Conservation (phyloP, 2,888 invertebrate species). For the Leucania comma region DNA sequence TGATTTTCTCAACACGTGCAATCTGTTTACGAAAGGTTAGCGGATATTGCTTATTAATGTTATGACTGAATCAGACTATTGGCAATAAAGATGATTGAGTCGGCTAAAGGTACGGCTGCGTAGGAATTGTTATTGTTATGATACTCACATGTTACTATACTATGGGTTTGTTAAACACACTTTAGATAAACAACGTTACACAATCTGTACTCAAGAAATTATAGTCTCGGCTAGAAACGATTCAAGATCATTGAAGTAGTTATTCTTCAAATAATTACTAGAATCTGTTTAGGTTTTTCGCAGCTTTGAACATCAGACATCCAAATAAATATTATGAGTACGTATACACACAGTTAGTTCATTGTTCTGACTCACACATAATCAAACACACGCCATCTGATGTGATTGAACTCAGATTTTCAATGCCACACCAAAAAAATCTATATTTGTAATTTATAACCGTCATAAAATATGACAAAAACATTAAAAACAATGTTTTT, state of each 20-base stretch:
- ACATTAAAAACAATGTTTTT: constrained; percentile 55
- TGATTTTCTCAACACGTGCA: constrained; percentile 76
- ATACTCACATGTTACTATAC: constrained; percentile 28
- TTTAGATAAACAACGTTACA: constrained; percentile 20
- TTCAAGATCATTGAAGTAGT: constrained; percentile 28
- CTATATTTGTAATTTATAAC: constrained; percentile 58
- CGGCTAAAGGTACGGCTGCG: constrained; percentile 64
- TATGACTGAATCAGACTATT: constrained; percentile 83
- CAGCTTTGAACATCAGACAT: constrained; percentile 46
- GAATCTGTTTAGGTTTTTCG: constrained; percentile 39
- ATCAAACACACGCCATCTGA: constrained; percentile 43
- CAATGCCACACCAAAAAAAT: constrained; percentile 41
- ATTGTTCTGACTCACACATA: constrained; percentile 48
- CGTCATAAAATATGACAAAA: constrained; percentile 64
- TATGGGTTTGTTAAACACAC: neutral
- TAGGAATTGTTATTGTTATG: constrained; percentile 47
- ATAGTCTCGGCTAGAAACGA: constrained; percentile 4
- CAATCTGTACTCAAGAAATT: constrained; percentile 9
- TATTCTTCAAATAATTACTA: constrained; percentile 38
- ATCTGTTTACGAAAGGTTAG: constrained; percentile 82
- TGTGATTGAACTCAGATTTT: constrained; percentile 54
- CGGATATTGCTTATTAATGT: constrained; percentile 89
- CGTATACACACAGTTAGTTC: constrained; percentile 24
- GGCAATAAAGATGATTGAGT: constrained; percentile 84
- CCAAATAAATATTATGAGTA: constrained; percentile 45